phyloP scores from a whole-genome alignment of 37 sponge, comb jelly and placozoan species.

The Ephydatia muelleri region DNA sequence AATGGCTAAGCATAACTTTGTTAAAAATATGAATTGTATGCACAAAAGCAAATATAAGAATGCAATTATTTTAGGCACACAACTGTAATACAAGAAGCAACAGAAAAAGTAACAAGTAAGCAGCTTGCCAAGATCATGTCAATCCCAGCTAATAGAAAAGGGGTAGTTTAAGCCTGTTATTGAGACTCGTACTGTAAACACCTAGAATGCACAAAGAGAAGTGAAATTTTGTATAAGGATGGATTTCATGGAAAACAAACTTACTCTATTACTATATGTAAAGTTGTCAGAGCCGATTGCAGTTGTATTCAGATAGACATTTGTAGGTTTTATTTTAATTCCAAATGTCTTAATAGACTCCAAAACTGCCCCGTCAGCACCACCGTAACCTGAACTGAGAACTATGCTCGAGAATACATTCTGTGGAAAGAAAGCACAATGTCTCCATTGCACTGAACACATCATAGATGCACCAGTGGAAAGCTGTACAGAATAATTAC shows the following conservation, averaged over 20 bases:
- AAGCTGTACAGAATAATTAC: too few species aligned
- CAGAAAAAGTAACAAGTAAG: too few species aligned
- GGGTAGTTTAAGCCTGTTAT: slow-evolving; percentile 13
- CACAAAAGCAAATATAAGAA: too few species aligned
- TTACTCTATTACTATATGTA: neutral
- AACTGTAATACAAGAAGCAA: too few species aligned
- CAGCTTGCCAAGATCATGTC: too few species aligned
- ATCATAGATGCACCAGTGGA: too few species aligned
- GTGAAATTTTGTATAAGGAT: neutral
- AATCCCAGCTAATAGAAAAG: neutral
- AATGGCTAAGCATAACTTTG: too few species aligned
- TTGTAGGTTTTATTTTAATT: neutral
- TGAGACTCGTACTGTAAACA: neutral
- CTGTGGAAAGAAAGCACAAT: too few species aligned
- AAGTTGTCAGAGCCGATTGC: neutral
- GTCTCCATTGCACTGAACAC: too few species aligned
- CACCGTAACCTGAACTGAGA: neutral
- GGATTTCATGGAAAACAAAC: neutral
- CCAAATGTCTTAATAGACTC: slow-evolving; percentile 4
- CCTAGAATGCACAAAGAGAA: neutral
- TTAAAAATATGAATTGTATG: too few species aligned
- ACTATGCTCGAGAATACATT: too few species aligned
- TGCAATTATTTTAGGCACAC: too few species aligned
- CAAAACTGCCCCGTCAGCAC: neutral
- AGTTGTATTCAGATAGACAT: neutral